Evolutionary conservation across 2,113 vertebrate genomes (phyloP), one percentile per base, ranked within the genome.

Genomic region (Zapus hudsonius): DNA sequence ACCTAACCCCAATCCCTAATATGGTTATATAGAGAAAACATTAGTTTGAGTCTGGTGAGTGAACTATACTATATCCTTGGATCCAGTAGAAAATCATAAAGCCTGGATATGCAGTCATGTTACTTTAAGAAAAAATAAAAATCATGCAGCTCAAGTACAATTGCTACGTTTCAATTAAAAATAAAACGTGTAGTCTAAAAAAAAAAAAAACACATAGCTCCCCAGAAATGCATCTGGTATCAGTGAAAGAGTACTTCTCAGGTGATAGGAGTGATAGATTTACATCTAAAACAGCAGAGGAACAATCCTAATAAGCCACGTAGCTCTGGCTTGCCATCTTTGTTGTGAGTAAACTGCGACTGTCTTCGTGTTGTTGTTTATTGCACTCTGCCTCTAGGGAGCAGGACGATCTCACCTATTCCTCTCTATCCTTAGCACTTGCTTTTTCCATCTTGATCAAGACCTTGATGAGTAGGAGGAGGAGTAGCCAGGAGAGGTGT

Each of bases 321-420:
- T 38, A 80, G 70, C 64, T 74, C 59, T 57, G 64, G 67, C 52
- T 84, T 69, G 52, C 82, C 69, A 80, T 90, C 47, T 95, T 94
- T 73, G 88, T 95, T 95, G 93, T 88, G 78, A 80, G 92, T 87
- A 80, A 36, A 61, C 83, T 67, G 75, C 15, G 4, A 55, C 4
- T 0, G 52, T 93, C 72, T 75, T n/a, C 52, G 15, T 66, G 74
- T 55, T 85, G 84, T 75, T 78, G 64, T 73, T 92, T 94, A 76
- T 90, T 87, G 79, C 1, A 5, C 7, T 95, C 82, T 11, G 70
- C 95, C 95, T 95, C 95, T 95, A 97, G 96, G 87, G 93, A 95
- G 94, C 95, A 96, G 94, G 84, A 89, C 78, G 95, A 84, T 33
- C 55, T 87, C 90, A 92, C n/a, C 80, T 69, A 95, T 61, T 92